Evolutionary conservation across 2,888 invertebrate genomes (phyloP).

Genomic region (Apamea monoglypha): DNA sequence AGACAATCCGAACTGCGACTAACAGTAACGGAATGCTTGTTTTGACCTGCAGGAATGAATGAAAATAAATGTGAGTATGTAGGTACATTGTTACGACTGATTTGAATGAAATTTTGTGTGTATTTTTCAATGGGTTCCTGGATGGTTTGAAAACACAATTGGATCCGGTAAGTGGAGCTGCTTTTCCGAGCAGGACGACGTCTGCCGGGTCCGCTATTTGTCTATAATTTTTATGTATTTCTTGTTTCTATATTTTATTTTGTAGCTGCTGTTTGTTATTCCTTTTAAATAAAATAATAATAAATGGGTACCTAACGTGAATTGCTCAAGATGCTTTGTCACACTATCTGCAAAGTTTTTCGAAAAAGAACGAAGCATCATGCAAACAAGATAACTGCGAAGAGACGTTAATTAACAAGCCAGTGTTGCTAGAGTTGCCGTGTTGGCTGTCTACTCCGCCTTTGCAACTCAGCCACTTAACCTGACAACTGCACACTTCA

Average conservation of each 20-base stretch:
- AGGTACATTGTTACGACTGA: too few species aligned
- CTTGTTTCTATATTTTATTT: background rate
- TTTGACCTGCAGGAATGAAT: too few species aligned
- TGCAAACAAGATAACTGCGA: constrained; percentile 12
- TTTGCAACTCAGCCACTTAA: constrained; percentile 28
- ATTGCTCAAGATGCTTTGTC: background rate
- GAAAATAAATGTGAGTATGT: too few species aligned
- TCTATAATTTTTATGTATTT: background rate
- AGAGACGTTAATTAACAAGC: constrained; percentile 27
- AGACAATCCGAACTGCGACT: too few species aligned
- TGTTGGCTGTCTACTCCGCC: constrained; percentile 4
- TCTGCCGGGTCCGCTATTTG: too few species aligned
- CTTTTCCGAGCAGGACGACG: too few species aligned
- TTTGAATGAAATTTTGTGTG: too few species aligned
- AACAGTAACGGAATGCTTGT: too few species aligned
- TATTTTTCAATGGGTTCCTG: too few species aligned
- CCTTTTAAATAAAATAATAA: background rate
- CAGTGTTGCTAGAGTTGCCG: background rate
- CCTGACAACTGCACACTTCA: constrained; percentile 13
- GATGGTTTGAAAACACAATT: too few species aligned
- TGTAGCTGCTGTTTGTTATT: background rate
- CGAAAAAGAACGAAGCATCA: constrained; percentile 9
- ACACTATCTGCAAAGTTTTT: background rate
- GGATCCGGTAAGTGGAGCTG: too few species aligned
- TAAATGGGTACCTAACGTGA: background rate